Percentiles rank a stretch among this genome's conserved stretches.
phyloP scores from a whole-genome alignment of 2,797 vertebrate genomes.

The Crypturellus tataupa region DNA sequence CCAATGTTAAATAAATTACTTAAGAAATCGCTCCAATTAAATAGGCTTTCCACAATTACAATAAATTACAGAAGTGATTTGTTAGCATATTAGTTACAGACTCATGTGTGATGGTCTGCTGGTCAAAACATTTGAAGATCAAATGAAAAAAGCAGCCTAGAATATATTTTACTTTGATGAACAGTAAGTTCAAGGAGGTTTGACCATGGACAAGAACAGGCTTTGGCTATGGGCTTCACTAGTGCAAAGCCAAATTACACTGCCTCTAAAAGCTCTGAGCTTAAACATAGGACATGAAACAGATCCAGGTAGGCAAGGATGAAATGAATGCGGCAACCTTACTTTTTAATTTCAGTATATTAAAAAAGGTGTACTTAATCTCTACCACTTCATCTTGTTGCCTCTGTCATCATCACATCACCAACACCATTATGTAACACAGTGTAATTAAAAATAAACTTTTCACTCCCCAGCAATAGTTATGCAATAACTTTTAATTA shows the following conservation, averaged over 20 bases:
- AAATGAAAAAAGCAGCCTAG: neutral
- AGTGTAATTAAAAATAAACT: slow-evolving; percentile 68
- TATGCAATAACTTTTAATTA: slow-evolving; percentile 73
- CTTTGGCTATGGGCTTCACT: neutral
- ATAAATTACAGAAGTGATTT: slow-evolving; percentile 29
- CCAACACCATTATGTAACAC: slow-evolving; percentile 44
- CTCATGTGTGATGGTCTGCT: neutral
- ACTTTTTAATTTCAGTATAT: slow-evolving; percentile 31
- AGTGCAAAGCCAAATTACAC: slow-evolving; percentile 26
- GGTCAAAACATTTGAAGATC: slow-evolving; percentile 38
- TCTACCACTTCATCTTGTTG: slow-evolving; percentile 9
- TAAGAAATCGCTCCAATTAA: slow-evolving; percentile 24
- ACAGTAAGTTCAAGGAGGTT: neutral
- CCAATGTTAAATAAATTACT: slow-evolving; percentile 16
- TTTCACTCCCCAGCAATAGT: slow-evolving; percentile 58
- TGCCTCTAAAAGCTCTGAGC: neutral
- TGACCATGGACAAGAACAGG: neutral
- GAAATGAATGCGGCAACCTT: neutral
- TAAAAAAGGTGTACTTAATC: slow-evolving; percentile 31
- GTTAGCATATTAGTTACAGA: slow-evolving; percentile 6
- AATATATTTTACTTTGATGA: neutral
- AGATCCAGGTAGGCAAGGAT: neutral
- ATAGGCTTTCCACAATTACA: neutral
- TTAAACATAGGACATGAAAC: neutral
- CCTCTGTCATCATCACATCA: neutral